These are phyloP conservation scores for Coelinius sp. DNA, from an alignment of 2,888 invertebrate genomes.

Conservation along the genomic window DNA sequence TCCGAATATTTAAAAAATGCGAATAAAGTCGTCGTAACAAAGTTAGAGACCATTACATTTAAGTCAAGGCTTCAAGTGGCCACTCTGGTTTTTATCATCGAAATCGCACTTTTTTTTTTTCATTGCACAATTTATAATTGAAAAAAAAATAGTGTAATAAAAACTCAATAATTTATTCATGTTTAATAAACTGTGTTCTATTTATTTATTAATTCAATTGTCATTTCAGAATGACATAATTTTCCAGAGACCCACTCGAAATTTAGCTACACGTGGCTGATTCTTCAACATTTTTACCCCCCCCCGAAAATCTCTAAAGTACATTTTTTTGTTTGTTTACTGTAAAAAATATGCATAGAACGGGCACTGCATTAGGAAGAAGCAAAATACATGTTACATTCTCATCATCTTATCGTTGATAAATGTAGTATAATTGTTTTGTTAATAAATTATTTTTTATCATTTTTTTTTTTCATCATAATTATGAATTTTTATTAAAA, in stretches of 20 bases:
- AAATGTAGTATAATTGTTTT: slow-evolving; percentile 59
- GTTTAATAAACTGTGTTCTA: background rate
- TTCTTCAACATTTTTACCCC: slow-evolving; percentile 54
- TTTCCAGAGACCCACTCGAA: slow-evolving; percentile 47
- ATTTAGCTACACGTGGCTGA: slow-evolving; percentile 50
- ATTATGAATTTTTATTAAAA: slow-evolving; percentile 4
- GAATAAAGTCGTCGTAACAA: slow-evolving; percentile 34
- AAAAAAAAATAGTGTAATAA: background rate
- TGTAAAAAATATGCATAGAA: slow-evolving; percentile 70
- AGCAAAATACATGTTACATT: slow-evolving; percentile 70
- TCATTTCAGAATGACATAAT: background rate
- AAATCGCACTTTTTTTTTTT: slow-evolving; percentile 23
- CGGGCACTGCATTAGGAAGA: slow-evolving; percentile 71
- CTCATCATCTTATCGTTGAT: slow-evolving; percentile 67
- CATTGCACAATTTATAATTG: background rate
- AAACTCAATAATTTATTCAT: background rate
- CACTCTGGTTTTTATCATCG: slow-evolving; percentile 47
- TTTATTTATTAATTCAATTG: background rate
- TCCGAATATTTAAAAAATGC: slow-evolving; percentile 29
- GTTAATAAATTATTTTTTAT: slow-evolving; percentile 21
- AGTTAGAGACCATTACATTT: slow-evolving; percentile 37
- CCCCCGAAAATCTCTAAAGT: slow-evolving; percentile 46
- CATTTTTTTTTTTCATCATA: background rate
- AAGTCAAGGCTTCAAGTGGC: slow-evolving; percentile 49
- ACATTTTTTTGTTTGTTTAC: slow-evolving; percentile 54